Evolutionary conservation across 64 coral and sea anemone genomes (phyloP).

Genomic region (Stichodactyla mertensii): DNA sequence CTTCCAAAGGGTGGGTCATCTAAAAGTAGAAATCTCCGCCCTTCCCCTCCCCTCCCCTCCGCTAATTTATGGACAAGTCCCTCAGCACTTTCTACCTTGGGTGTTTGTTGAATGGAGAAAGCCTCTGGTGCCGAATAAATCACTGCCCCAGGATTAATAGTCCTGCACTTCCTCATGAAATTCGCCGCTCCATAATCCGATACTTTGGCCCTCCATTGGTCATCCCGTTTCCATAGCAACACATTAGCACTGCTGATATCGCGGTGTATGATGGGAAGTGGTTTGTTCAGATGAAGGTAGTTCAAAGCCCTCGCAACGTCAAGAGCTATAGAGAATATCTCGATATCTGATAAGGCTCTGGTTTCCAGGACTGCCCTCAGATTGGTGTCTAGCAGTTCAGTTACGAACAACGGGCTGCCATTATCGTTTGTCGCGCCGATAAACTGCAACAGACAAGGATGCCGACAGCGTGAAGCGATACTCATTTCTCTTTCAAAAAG

Average conservation of each 20-base stretch:
- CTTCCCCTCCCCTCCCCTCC: no score
- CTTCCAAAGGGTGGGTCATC: no score
- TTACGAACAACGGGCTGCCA: conserved; percentile 73
- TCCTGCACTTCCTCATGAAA: conserved; percentile 86
- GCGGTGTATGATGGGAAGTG: conserved; percentile 83
- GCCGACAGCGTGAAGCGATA: conserved; percentile 79
- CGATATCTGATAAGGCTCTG: conserved; percentile 29
- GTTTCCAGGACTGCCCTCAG: conserved; percentile 53
- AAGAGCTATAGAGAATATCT: conserved; percentile 45
- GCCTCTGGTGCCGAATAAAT: conserved; percentile 91
- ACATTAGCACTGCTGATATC: conserved; percentile 96
- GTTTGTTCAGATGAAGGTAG: conserved; percentile 76
- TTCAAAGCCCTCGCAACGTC: conserved; percentile 81
- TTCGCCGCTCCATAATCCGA: conserved; percentile 91
- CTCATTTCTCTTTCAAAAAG: conserved; percentile 92
- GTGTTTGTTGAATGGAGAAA: conserved; percentile 58
- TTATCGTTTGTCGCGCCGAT: conserved; percentile 88
- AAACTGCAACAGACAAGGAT: conserved; percentile 89
- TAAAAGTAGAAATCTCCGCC: no score
- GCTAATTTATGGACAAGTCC: no score
- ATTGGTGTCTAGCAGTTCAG: conserved; percentile 80
- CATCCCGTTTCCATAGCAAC: conserved; percentile 79
- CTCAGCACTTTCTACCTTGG: conserved; percentile 60
- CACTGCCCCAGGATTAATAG: conserved; percentile 58
- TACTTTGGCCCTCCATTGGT: conserved; percentile 78